Percentiles rank a stretch among this genome's conserved stretches.
These are phyloP conservation scores for Acholoe squamosa DNA, from an alignment of 2,888 invertebrate genomes.

Conservation along the genomic window DNA sequence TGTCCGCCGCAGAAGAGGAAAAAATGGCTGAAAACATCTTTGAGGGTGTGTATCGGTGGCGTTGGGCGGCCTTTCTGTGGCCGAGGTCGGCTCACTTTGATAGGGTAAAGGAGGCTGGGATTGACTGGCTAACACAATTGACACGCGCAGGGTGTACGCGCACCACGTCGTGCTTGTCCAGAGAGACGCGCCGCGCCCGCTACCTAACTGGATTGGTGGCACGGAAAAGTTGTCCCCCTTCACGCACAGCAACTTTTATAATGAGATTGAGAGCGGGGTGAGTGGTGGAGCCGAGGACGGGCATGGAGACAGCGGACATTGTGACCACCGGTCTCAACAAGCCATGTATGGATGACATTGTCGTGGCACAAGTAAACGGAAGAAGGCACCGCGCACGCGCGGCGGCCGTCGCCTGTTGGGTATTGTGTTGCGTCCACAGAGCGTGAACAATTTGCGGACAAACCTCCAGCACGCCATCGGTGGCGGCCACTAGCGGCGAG, in stretches of 20 bases:
- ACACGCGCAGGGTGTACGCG: constrained; percentile 5
- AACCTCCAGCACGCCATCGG: neutral
- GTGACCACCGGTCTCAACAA: neutral
- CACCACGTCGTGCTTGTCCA: neutral
- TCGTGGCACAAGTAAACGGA: neutral
- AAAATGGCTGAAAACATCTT: neutral
- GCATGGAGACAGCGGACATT: constrained; percentile 1
- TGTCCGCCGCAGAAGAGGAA: neutral
- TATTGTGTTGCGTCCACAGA: constrained; percentile 35
- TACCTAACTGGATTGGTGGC: constrained; percentile 36
- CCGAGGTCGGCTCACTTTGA: constrained; percentile 31
- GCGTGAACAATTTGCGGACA: constrained; percentile 40
- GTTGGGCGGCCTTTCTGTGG: neutral
- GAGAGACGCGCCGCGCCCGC: neutral
- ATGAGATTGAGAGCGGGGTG: neutral
- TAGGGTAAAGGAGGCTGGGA: constrained; percentile 20
- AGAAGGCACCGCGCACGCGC: constrained; percentile 7
- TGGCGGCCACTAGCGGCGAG: neutral
- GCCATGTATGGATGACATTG: constrained; percentile 8
- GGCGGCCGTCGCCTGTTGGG: neutral
- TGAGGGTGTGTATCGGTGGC: constrained; percentile 29
- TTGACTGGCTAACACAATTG: constrained; percentile 42
- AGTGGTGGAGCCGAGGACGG: neutral
- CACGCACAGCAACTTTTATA: constrained; percentile 39
- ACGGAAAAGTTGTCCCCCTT: constrained; percentile 16